Percentiles rank a stretch among this genome's conserved stretches.
Conservation (phyloP, 2,888 invertebrate species). For the Cetonia aurata region DNA sequence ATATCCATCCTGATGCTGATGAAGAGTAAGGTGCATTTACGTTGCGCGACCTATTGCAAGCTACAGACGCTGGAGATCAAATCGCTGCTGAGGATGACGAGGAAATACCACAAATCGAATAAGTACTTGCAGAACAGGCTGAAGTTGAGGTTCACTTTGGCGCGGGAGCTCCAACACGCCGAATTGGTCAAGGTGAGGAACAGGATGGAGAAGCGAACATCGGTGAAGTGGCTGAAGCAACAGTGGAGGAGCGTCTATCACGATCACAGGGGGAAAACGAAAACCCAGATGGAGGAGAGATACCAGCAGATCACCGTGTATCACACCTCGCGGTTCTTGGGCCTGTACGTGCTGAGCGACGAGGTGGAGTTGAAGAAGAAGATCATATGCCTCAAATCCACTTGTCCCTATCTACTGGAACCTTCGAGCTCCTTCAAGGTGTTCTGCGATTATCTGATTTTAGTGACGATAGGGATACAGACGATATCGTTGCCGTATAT, state of each 20-base stretch:
- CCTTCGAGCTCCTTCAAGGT: slow-evolving; percentile 30
- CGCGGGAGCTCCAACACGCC: slow-evolving; percentile 23
- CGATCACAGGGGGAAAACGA: slow-evolving; percentile 1
- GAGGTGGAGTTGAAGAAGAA: slow-evolving; percentile 42
- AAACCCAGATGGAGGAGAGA: slow-evolving; percentile 20
- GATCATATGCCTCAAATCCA: slow-evolving; percentile 39
- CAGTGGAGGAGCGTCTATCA: slow-evolving; percentile 32
- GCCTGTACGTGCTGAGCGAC: slow-evolving; percentile 38
- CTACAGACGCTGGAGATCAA: slow-evolving; percentile 31
- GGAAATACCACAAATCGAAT: slow-evolving; percentile 5
- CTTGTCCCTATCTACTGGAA: slow-evolving; percentile 36
- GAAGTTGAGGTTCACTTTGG: slow-evolving; percentile 3
- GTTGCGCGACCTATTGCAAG: slow-evolving; percentile 41
- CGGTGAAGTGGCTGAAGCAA: slow-evolving; percentile 38
- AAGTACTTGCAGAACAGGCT: slow-evolving; percentile 2
- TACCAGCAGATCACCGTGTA: slow-evolving; percentile 26
- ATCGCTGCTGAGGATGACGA: slow-evolving; percentile 13
- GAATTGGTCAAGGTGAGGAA: slow-evolving; percentile 27
- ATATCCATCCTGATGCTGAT: slow-evolving; percentile 13
- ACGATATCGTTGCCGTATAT: slow-evolving; percentile 37
- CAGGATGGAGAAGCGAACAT: slow-evolving; percentile 16
- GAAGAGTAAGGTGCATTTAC: slow-evolving; percentile 23
- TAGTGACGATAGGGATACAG: slow-evolving; percentile 24
- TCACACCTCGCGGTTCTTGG: slow-evolving; percentile 37
- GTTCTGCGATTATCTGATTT: slow-evolving; percentile 32